These are phyloP conservation scores for Cyclophora albipunctata DNA, from an alignment of 2,888 invertebrate genomes.

Conservation along the genomic window DNA sequence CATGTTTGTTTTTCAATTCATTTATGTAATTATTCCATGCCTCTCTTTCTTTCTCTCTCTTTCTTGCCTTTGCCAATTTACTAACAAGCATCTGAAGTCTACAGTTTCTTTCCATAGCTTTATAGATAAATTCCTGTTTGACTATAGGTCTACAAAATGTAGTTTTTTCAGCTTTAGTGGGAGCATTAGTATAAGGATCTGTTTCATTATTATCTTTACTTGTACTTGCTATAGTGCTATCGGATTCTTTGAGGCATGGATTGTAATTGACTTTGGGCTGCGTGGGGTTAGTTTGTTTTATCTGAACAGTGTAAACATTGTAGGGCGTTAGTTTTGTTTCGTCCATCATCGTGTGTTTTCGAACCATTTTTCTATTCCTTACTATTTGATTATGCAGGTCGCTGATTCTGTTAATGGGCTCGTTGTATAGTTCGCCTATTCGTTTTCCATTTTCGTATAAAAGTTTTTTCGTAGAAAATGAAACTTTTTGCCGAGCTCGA, in stretches of 20 bases:
- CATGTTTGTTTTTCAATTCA: conserved; percentile 42
- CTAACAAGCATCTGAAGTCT: conserved; percentile 38
- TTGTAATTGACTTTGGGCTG: too few relatives aligned
- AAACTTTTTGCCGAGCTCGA: too few relatives aligned
- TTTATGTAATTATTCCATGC: conserved; percentile 55
- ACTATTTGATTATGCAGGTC: too few relatives aligned
- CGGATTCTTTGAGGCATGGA: neutral
- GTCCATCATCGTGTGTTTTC: too few relatives aligned
- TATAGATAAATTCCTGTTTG: conserved; percentile 35
- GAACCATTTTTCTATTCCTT: too few relatives aligned
- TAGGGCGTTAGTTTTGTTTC: too few relatives aligned
- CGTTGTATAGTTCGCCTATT: too few relatives aligned
- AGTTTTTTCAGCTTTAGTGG: conserved; percentile 32
- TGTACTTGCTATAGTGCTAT: neutral
- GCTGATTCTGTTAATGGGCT: too few relatives aligned
- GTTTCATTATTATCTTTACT: neutral
- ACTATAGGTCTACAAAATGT: conserved; percentile 42
- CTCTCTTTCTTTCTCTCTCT: conserved; percentile 41
- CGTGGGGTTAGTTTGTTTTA: too few relatives aligned
- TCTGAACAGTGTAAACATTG: too few relatives aligned
- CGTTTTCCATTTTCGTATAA: too few relatives aligned
- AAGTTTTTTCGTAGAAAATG: too few relatives aligned
- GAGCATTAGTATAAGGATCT: neutral
- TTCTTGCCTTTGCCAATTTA: conserved; percentile 33
- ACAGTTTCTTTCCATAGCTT: conserved; percentile 38